Evolutionary conservation across 2,113 vertebrate genomes (phyloP), one percentile per base, ranked within the genome.

Genomic region (Alosa alosa): DNA sequence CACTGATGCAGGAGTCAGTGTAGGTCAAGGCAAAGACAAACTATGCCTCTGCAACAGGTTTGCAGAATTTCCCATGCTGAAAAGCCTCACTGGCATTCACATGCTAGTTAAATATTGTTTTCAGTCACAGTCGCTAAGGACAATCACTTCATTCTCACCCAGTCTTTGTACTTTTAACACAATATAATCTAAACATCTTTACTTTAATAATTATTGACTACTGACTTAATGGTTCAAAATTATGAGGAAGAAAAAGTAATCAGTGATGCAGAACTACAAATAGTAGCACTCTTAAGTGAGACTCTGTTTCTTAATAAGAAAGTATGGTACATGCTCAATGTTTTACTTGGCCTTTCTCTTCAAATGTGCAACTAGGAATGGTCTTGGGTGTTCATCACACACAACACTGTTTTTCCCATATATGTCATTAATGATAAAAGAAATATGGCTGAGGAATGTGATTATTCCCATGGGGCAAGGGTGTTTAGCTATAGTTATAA

Each of bases 1-100:
- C 22, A 44, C 22, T 44, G 78, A 88, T 36, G 78, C 1, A 82
- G 87, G 90, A 92, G 84, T 87, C 86, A 89, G 91, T 82, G 88
- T 90, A 88, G 83, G 86, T 36, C 83, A 86, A 90, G 87, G 92
- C 83, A 90, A 88, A 83, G 45, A 45, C 68, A 86, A 0, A 31
- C 82, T 39, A 13, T 39, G 45, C 57, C 45, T 36, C 49, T 49
- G 52, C 41, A 22, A 11, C 72, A 78, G 7, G 39, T 1, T 49
- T 75, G 6, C 0, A 45, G 31, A 78, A 78, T 78, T 36, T 39
- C 11, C 15, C 11, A 25, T 17, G 31, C 31, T 36, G 31, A 36
- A 39, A 78, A 78, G 72, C 31, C 36, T 39, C 36, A 31, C n/a
- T 31, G 9, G 72, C 36, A 41, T 39, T 3, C 31, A 5, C 39